Conservation (phyloP, 2,797 vertebrate genomes). For the Thunnus albacares region DNA sequence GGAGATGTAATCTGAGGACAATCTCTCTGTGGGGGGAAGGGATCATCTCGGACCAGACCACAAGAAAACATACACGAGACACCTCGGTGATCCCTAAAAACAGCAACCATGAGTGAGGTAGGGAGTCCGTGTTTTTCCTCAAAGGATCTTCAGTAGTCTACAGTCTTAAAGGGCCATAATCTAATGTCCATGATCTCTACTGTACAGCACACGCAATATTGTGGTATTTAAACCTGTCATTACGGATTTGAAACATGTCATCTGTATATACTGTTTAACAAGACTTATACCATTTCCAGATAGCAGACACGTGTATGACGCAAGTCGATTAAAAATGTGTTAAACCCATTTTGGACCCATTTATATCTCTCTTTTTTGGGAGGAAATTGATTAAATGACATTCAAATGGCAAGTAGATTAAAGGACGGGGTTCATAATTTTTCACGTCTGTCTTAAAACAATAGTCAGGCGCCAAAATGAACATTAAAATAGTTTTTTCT, state of each 20-base stretch:
- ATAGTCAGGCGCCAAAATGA: no score
- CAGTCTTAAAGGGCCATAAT: background rate
- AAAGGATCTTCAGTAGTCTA: no score
- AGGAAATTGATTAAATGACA: no score
- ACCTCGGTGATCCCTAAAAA: constrained; percentile 22
- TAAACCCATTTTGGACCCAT: background rate
- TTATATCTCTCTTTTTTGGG: background rate
- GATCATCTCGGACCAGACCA: constrained; percentile 5
- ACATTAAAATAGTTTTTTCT: no score
- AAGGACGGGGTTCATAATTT: no score
- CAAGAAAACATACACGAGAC: constrained; percentile 30
- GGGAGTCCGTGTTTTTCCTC: background rate
- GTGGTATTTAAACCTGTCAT: background rate
- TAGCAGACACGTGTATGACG: background rate
- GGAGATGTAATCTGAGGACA: constrained; percentile 41
- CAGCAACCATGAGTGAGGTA: background rate
- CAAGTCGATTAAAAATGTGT: background rate
- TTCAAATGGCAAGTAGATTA: no score
- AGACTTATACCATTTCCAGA: background rate
- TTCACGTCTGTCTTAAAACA: no score
- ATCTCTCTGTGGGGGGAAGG: constrained; percentile 31
- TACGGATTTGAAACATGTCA: background rate
- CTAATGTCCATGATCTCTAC: background rate
- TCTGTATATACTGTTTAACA: background rate
- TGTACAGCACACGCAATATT: background rate